These are phyloP conservation scores for Grammomys surdaster DNA, from an alignment of 2,113 vertebrate species.

Conservation along the genomic window DNA sequence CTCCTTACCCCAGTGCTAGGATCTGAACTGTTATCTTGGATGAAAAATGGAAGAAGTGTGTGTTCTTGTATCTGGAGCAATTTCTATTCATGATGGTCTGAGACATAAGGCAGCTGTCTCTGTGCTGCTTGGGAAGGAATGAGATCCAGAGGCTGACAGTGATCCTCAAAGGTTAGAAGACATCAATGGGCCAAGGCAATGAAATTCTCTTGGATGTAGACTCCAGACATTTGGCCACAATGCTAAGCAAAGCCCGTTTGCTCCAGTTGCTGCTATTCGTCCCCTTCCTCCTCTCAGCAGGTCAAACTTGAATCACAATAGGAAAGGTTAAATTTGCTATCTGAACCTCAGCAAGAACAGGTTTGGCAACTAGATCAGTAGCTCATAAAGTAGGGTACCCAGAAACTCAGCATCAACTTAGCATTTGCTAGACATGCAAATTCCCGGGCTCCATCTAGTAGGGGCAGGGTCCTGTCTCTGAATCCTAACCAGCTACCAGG, in stretches of 20 bases:
- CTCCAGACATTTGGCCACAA: not conserved
- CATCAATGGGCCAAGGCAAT: not conserved
- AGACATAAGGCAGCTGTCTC: not conserved
- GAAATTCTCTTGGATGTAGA: not conserved
- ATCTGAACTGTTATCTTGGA: not conserved
- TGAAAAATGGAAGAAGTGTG: not conserved
- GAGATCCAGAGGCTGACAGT: not conserved
- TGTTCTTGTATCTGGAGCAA: not conserved
- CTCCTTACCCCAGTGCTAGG: not conserved
- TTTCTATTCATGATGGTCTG: not conserved
- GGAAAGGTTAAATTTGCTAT: not conserved
- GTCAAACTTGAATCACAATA: not conserved
- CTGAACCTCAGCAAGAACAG: not conserved
- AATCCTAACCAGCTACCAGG: not conserved
- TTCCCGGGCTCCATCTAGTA: not conserved
- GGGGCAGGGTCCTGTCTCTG: fast-evolving
- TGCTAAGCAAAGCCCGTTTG: not conserved
- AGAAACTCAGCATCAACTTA: not conserved
- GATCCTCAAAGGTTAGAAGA: not conserved
- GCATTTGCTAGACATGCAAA: not conserved
- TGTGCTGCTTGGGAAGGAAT: not conserved
- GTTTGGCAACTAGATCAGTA: not conserved
- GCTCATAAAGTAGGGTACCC: not conserved
- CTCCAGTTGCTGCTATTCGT: not conserved
- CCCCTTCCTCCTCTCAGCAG: not conserved